Conservation (phyloP, 92 coral and sea anemone genomes). For the Heteractis magnifica region DNA sequence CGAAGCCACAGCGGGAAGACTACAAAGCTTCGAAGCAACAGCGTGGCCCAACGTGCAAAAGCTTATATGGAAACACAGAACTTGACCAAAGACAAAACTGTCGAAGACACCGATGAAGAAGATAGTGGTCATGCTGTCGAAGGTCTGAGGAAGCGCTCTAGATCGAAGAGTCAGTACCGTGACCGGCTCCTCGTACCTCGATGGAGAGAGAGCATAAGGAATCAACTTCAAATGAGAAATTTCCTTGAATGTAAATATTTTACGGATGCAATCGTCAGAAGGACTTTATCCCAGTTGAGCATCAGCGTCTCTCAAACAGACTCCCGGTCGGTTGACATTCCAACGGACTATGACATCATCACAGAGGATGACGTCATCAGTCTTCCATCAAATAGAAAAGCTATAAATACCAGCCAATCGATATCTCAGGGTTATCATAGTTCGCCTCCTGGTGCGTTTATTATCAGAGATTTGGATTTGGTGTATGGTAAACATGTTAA, state of each 20-base stretch:
- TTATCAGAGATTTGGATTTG: conserved; percentile 20
- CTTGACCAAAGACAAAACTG: conserved; percentile 20
- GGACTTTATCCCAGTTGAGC: conserved; percentile 62
- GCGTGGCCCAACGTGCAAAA: conserved; percentile 72
- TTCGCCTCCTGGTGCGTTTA: conserved; percentile 44
- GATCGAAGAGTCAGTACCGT: conserved; percentile 21
- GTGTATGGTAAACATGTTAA: conserved; percentile 11
- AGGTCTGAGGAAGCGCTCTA: conserved; percentile 15
- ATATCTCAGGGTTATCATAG: conserved; percentile 81
- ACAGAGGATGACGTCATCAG: conserved; percentile 72
- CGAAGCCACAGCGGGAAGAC: conserved; percentile 54
- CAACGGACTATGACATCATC: conserved; percentile 83
- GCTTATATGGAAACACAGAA: conserved; percentile 53
- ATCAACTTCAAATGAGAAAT: conserved; percentile 81
- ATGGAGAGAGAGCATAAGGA: conserved; percentile 68
- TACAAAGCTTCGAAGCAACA: conserved; percentile 34
- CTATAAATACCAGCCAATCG: conserved; percentile 55
- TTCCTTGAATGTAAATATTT: conserved; percentile 83
- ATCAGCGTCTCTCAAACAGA: conserved; percentile 32
- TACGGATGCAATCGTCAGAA: conserved; percentile 70
- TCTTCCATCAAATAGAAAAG: conserved; percentile 21
- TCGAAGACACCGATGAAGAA: conserved; percentile 60
- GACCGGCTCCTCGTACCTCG: conserved; percentile 39
- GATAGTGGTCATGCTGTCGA: conserved; percentile 25
- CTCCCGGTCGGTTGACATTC: conserved; percentile 31